Evolutionary conservation across 1,140 invertebrate species (phyloP), one percentile per base, ranked within the genome.

Genomic region (Charaxes varanes): DNA sequence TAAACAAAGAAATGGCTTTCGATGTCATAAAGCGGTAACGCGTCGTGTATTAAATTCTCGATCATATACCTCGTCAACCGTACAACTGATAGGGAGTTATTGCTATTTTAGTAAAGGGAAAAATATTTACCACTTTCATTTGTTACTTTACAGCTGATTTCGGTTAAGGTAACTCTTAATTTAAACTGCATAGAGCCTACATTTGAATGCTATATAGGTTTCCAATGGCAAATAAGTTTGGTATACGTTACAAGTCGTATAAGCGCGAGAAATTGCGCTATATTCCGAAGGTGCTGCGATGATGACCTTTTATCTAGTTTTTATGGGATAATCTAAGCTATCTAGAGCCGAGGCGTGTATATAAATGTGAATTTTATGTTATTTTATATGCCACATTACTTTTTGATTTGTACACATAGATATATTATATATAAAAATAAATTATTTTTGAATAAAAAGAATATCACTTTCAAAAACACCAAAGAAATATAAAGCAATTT

Each of bases 11-110:
- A 47, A 30, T 37, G 32, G 43, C 43, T 40, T 34, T 46, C 35
- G 19, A 31, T 37, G n/a, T 28, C 41, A 66, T 48, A 49, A 47
- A 47, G 44, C 37, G 44, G 36, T 35, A 30, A 37, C 26, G 31
- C 50, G 58, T 66, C 63, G 57, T 48, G 46, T 68, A 57, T 68
- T 62, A 54, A 70, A 67, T 64, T 62, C 52, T 53, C 58, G 61
- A 72, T 70, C n/a, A n/a, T 45, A 60, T 61, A 62, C 52, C 60
- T 56, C 52, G 44, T 44, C 41, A 45, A 13, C 24, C 42, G 33
- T 46, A 48, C 43, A 36, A 43, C 40, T 51, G 62, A 62, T 62
- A 59, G 40, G 30, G 38, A 61, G 48, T 66, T 64, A 65, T 66
- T 63, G 59, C 46, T 41, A 45, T 51, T 65, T 64, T 57, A 28